These are phyloP conservation scores for Phymastichus coffea DNA, from an alignment of 1,140 invertebrate species.

Conservation along the genomic window DNA sequence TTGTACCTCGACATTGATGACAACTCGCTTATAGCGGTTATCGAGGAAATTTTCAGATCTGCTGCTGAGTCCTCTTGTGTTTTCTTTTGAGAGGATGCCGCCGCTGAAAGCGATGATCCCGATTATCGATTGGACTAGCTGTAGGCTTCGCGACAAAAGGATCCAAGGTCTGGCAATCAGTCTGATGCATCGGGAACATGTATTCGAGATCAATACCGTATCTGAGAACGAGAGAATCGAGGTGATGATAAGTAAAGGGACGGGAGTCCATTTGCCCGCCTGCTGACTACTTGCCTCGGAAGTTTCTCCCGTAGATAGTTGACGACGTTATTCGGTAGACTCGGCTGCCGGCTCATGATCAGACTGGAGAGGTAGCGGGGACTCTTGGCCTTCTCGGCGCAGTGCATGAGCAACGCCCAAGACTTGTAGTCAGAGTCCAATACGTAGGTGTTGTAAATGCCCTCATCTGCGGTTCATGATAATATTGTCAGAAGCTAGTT, in stretches of 20 bases:
- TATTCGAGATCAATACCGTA: conserved; percentile 81
- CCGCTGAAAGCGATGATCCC: conserved; percentile 33
- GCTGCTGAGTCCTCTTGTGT: conserved; percentile 41
- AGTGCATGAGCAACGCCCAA: conserved; percentile 81
- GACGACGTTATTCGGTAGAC: conserved; percentile 63
- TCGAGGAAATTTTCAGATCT: too few species aligned
- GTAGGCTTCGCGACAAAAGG: conserved; percentile 33
- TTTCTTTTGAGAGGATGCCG: conserved; percentile 50
- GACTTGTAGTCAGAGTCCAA: conserved; percentile 79
- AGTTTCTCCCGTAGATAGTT: conserved; percentile 64
- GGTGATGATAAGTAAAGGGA: too few species aligned
- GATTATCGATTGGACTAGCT: conserved; percentile 35
- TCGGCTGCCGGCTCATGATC: conserved; percentile 69
- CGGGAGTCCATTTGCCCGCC: neutral
- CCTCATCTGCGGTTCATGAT: conserved; percentile 84
- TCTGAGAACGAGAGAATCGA: conserved; percentile 42
- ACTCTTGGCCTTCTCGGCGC: conserved; percentile 78
- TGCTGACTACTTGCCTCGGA: conserved; percentile 44
- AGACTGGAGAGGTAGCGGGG: conserved; percentile 81
- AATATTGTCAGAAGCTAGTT: too few species aligned
- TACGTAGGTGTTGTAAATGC: conserved; percentile 85
- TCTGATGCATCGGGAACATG: conserved; percentile 78
- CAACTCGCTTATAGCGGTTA: too few species aligned
- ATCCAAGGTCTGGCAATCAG: conserved; percentile 57
- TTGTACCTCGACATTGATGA: too few species aligned